These are phyloP conservation scores for Chrysogorgia sp. DNA, from an alignment of 92 coral and sea anemone species.

Conservation along the genomic window DNA sequence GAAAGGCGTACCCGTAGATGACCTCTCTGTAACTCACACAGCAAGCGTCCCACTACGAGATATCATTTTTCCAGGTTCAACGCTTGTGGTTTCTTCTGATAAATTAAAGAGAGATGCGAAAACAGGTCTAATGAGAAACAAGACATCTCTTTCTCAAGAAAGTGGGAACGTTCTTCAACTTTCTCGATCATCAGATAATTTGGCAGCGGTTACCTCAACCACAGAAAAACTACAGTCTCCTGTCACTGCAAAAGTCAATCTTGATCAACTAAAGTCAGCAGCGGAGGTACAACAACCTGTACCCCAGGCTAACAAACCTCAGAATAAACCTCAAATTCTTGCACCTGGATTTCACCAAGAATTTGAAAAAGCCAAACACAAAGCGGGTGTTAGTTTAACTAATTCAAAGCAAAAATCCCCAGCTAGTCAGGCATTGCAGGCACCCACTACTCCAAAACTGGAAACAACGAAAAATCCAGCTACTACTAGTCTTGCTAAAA, in stretches of 20 bases:
- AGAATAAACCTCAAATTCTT: background rate
- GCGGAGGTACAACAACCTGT: conserved; percentile 8
- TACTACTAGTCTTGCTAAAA: background rate
- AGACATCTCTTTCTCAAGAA: background rate
- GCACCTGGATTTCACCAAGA: background rate
- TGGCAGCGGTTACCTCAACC: background rate
- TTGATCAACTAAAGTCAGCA: background rate
- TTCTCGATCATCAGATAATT: background rate
- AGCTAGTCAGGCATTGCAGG: background rate
- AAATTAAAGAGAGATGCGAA: conserved; percentile 24
- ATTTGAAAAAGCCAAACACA: too few relatives aligned
- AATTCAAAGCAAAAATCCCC: background rate
- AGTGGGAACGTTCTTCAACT: background rate
- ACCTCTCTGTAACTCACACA: conserved; percentile 7
- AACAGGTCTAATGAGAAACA: background rate
- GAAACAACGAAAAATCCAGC: background rate
- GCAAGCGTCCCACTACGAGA: conserved; percentile 29
- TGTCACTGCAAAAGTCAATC: background rate
- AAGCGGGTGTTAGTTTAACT: too few relatives aligned
- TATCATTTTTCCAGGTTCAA: conserved; percentile 20
- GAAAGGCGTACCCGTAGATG: conserved; percentile 15
- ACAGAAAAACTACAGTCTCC: background rate
- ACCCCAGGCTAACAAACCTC: background rate
- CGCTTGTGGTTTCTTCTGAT: conserved; percentile 9
- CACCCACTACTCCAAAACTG: background rate